Conservation (phyloP, 2,888 invertebrate genomes). For the Trimorus sp. region DNA sequence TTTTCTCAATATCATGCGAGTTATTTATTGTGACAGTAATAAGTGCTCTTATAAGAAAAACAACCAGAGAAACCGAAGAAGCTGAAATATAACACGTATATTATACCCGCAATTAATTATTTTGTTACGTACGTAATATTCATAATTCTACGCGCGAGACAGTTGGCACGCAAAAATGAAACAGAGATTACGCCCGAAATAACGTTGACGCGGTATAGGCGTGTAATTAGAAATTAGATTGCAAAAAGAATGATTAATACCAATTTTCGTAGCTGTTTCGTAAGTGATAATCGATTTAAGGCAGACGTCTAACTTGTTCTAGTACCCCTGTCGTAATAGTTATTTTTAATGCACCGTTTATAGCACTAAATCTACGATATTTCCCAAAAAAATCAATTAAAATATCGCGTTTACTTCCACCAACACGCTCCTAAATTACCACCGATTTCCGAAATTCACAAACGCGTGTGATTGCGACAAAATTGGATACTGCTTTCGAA, state of each 20-base stretch:
- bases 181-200: conserved; percentile 55
- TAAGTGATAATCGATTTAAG: conserved; percentile 41
- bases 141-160: conserved; percentile 57
- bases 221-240: conserved; percentile 54
- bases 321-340: no score
- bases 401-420: no score
- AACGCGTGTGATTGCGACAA: no score
- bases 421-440: no score
- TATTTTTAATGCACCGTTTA: no score
- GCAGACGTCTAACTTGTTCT: neutral
- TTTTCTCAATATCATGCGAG: no score
- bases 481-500: no score
- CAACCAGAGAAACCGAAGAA: conserved; percentile 3
- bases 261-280: conserved; percentile 36
- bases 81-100: conserved; percentile 17
- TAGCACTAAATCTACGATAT: no score
- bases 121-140: conserved; percentile 55
- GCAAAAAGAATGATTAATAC: conserved; percentile 56
- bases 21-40: no score
- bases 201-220: conserved; percentile 45
- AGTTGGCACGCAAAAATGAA: conserved; percentile 65
- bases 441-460: no score
- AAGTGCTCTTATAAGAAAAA: no score
- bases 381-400: no score
- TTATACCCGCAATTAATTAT: conserved; percentile 52